Evolutionary conservation across 2,888 invertebrate genomes (phyloP).

Genomic region (Dicyrtoma fusca): DNA sequence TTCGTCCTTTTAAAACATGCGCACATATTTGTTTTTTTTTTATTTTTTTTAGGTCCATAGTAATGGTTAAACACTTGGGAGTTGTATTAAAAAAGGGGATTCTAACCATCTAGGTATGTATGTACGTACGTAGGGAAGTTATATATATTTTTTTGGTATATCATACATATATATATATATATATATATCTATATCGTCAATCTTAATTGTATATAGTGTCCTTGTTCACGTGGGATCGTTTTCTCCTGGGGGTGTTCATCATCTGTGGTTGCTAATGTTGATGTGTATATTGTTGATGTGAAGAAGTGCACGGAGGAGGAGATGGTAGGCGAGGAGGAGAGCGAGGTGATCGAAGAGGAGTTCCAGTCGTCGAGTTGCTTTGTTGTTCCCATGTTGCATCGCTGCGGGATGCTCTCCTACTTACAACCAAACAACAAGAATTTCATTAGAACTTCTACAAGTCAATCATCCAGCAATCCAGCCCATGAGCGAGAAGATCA

Average conservation of each 20-base stretch:
- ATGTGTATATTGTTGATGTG: constrained; percentile 4
- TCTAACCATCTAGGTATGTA: too few relatives aligned
- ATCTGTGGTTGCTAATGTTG: neutral
- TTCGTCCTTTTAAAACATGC: too few relatives aligned
- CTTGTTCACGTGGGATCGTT: too few relatives aligned
- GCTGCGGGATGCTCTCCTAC: constrained; percentile 84
- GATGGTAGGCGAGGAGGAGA: constrained; percentile 25
- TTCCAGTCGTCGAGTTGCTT: constrained; percentile 37
- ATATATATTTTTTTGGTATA: too few relatives aligned
- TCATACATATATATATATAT: too few relatives aligned
- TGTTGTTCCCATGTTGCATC: constrained; percentile 67
- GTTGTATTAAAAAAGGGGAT: too few relatives aligned
- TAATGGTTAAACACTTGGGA: too few relatives aligned
- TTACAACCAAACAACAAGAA: constrained; percentile 12
- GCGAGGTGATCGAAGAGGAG: constrained; percentile 33
- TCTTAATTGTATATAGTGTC: too few relatives aligned
- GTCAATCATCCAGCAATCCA: neutral
- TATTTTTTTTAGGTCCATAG: too few relatives aligned
- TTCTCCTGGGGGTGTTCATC: neutral
- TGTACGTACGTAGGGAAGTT: too few relatives aligned
- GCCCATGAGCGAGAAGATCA: neutral
- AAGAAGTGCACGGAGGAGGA: neutral
- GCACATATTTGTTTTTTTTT: too few relatives aligned
- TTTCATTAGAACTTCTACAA: neutral
- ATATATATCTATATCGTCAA: too few relatives aligned